Evolutionary conservation across 2,113 vertebrate genomes (phyloP).

Genomic region (Cricetomys ansorgei): DNA sequence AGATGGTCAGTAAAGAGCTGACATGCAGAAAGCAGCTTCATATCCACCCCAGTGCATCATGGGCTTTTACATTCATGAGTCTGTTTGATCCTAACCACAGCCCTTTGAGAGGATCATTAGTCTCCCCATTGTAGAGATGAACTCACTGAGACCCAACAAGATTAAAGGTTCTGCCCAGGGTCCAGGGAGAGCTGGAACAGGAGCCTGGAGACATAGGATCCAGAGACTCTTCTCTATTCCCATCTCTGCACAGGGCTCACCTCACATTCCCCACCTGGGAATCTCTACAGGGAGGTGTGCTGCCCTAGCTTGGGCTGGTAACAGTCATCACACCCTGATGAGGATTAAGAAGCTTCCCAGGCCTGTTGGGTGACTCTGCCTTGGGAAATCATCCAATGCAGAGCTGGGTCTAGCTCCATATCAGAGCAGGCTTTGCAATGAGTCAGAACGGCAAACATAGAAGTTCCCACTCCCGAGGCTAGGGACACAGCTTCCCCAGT

Average conservation of each 20-base stretch:
- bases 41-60: not conserved
- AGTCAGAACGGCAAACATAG: constrained; percentile 59
- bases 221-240: not conserved
- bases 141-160: not conserved
- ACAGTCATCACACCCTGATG: constrained; percentile 4
- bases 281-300: not conserved
- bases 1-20: not conserved
- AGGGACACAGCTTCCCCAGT: not conserved
- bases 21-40: not conserved
- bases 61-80: not conserved
- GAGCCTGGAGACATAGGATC: not conserved
- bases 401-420: constrained; percentile 6
- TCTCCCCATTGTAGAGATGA: constrained; percentile 37
- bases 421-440: not conserved
- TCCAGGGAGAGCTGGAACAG: not conserved
- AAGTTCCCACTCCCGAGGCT: not conserved
- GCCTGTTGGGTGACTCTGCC: constrained; percentile 66
- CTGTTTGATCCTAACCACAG: constrained; percentile 48
- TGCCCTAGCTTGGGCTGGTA: not conserved
- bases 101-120: not conserved
- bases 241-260: not conserved
- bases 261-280: not conserved
- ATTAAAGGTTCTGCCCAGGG: constrained; percentile 44
- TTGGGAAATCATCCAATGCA: constrained; percentile 30
- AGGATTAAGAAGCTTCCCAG: constrained; percentile 54